Conservation (phyloP, 2,797 vertebrate genomes). For the Nasua narica region DNA sequence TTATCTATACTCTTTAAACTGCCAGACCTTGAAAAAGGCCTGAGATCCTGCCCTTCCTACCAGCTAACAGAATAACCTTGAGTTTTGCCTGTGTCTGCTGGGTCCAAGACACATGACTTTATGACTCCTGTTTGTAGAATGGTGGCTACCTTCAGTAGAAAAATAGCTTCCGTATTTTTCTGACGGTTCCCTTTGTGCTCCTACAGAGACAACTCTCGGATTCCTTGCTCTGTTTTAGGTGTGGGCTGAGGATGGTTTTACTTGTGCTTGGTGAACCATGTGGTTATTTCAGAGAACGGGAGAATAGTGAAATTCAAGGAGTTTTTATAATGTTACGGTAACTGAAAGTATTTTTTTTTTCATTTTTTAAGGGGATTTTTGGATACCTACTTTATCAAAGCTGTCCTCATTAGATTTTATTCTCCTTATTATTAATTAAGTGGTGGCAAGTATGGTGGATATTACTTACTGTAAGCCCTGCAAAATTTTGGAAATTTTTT, state of each 20-base stretch:
- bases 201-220: background rate
- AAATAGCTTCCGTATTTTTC: background rate
- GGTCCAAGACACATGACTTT: background rate
- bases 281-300: background rate
- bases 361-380: background rate
- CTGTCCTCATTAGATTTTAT: background rate
- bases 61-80: background rate
- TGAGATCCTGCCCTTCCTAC: background rate
- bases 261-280: background rate
- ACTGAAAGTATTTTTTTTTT: background rate
- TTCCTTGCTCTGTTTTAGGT: background rate
- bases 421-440: background rate
- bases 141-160: background rate
- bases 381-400: background rate
- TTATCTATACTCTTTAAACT: background rate
- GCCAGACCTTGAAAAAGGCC: background rate
- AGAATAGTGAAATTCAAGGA: background rate
- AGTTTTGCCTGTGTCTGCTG: background rate
- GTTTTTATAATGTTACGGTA: background rate
- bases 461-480: background rate
- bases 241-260: background rate
- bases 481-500: background rate
- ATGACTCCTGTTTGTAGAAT: background rate
- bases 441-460: background rate
- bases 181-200: background rate